Evolutionary conservation across 2,113 vertebrate genomes (phyloP).

Genomic region (Myotis davidii): DNA sequence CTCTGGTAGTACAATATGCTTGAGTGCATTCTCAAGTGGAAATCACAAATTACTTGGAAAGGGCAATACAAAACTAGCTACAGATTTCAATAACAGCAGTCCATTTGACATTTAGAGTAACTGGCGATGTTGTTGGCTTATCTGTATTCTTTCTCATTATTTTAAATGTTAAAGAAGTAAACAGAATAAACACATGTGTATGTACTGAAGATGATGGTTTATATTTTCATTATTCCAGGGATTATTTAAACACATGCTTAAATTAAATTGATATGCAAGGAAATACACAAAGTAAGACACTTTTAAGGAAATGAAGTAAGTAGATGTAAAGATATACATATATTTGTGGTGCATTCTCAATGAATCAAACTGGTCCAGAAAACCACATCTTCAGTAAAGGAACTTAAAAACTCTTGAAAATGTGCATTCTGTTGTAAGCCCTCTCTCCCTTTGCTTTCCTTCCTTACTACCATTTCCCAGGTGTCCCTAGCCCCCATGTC

Average conservation of each 20-base stretch:
- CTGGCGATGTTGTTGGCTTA: neutral
- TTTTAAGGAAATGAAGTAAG: neutral
- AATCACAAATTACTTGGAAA: slow-evolving; percentile 78
- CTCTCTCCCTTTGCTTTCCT: neutral
- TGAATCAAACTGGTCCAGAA: neutral
- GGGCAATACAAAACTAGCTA: slow-evolving; percentile 75
- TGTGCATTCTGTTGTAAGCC: neutral
- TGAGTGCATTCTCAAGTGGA: slow-evolving; percentile 72
- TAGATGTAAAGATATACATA: neutral
- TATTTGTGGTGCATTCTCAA: neutral
- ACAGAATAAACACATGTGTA: neutral
- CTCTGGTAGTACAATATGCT: slow-evolving; percentile 39
- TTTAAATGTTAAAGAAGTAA: slow-evolving; percentile 29
- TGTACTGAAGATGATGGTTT: neutral
- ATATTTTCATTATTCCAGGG: neutral
- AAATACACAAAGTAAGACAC: neutral
- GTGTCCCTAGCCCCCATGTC: accelerated
- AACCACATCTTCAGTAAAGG: neutral
- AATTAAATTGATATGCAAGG: neutral
- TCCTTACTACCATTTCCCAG: neutral
- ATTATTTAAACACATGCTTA: neutral
- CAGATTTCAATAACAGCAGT: slow-evolving; percentile 71
- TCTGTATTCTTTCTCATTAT: neutral
- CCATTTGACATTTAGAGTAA: slow-evolving; percentile 60
- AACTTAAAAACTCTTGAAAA: neutral